phyloP scores from a whole-genome alignment of 2,888 invertebrate genomes.

The Drosophila bunnanda region DNA sequence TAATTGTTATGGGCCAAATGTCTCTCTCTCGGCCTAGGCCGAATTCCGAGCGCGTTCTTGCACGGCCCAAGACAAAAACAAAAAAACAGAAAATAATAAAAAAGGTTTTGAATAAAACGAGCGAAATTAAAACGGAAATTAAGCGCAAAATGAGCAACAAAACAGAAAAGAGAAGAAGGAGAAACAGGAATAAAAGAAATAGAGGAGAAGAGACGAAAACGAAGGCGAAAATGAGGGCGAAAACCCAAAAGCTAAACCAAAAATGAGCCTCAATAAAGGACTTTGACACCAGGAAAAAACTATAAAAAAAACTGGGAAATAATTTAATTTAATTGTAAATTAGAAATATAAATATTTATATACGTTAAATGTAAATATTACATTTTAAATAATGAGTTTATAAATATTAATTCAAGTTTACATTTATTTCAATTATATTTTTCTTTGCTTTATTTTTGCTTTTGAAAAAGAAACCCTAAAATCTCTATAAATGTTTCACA shows the following conservation, averaged over 20 bases:
- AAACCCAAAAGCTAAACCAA: slow-evolving; percentile 27
- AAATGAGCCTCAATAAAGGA: slow-evolving; percentile 18
- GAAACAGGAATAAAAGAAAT: slow-evolving; percentile 4
- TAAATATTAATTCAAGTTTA: too few relatives aligned
- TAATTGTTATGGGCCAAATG: slow-evolving; percentile 76
- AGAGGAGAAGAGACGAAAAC: neutral
- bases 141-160: slow-evolving; percentile 69
- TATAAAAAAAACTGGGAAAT: slow-evolving; percentile 4
- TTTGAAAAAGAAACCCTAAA: neutral
- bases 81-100: neutral
- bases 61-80: slow-evolving; percentile 10
- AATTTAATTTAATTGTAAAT: neutral
- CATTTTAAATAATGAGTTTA: neutral
- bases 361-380: neutral
- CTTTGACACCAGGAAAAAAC: slow-evolving; percentile 1
- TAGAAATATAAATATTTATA: neutral
- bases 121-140: slow-evolving; percentile 79
- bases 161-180: slow-evolving; percentile 2
- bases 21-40: slow-evolving; percentile 24
- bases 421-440: too few relatives aligned
- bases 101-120: slow-evolving; percentile 74
- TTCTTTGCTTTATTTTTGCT: neutral
- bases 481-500: neutral
- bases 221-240: slow-evolving; percentile 1
- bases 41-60: slow-evolving; percentile 36